Base-by-base conservation (phyloP, 2,888 invertebrate species). In the Conchocele bisecta region DNA sequence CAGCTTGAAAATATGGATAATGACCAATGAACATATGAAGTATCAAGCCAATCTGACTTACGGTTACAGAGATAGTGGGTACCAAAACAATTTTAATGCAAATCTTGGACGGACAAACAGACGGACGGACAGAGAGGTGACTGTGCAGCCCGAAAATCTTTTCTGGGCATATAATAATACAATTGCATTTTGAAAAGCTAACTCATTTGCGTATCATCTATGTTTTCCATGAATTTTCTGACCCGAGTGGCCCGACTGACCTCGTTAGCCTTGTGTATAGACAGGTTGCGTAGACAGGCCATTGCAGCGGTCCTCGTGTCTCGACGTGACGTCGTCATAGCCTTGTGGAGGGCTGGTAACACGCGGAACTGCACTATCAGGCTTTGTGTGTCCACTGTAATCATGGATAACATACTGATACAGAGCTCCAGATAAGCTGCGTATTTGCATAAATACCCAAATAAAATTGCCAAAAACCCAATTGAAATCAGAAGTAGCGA, bases 281-380 rank as follows among this genome's bases (percentile, higher is more conserved):
- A 87, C 11, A 89, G 82, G 60, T 89, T 89, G n/a, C 88, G 66
- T 0, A 89, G 75, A 69, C 87, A 86, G 5, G 86, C 87, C 48
- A 86, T 72, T 3, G 85, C 86, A 13, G 87, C 86, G 6, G 80
- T 60, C 17, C 83, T 70, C 3, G 83, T 84, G 17, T 86, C 86
- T 17, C 67, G 54, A 2, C 65, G 67, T 7, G 72, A 60, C 9
- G 59, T 56, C 31, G 59, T 54, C 11, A 88, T 60, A 46, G 87
- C 78, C 26, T 72, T 66, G 35, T 86, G 82, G 31, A 88, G 63
- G 9, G 71, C 63, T n/a, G 81, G 79, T 26, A 88, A 58, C n/a
- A 79, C 82, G 26, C 83, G 82, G 61, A 76, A 79, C 44, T 81
- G 70, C 28, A 87, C 86, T 28, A 88, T 88, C 42, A 85, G 48